Evolutionary conservation across 2,888 invertebrate genomes (phyloP).

Genomic region (Phytoseiulus persimilis): DNA sequence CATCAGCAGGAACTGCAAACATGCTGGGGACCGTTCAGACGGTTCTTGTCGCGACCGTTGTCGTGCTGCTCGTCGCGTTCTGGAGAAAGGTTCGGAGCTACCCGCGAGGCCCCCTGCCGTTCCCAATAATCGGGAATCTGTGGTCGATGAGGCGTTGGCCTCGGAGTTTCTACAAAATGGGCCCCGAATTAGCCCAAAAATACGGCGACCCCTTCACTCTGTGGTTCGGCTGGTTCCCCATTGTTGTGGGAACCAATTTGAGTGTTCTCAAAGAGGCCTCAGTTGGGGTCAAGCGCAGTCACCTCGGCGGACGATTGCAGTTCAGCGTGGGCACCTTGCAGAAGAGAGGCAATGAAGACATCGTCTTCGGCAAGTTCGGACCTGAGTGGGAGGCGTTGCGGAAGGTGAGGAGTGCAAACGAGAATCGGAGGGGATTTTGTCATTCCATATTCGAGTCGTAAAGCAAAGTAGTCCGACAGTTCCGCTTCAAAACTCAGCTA

Average conservation of each 20-base stretch:
- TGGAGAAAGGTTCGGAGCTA: not conserved
- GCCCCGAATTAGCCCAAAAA: not conserved
- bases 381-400: conserved; percentile 7
- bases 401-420: not conserved
- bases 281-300: not conserved
- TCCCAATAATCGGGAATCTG: not conserved
- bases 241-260: not conserved
- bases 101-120: not conserved
- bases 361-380: not conserved
- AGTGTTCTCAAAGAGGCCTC: not conserved
- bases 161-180: conserved; percentile 8
- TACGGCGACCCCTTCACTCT: conserved; percentile 27
- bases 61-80: not conserved
- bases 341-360: not conserved
- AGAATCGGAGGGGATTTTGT: not conserved
- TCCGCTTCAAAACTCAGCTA: too few species aligned
- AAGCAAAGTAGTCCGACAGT: too few species aligned
- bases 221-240: conserved; percentile 32
- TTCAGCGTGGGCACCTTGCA: not conserved
- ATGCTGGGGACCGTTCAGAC: not conserved
- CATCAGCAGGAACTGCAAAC: not conserved
- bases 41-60: not conserved
- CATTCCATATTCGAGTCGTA: too few species aligned
- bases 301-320: not conserved
- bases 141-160: conserved; percentile 21